A percentile compares a stretch with the other conserved stretches of the same genome.
These are phyloP conservation scores for Hemicentrotus pulcherrimus DNA, from an alignment of 35 echinoderm and acorn worm genomes.

Conservation along the genomic window DNA sequence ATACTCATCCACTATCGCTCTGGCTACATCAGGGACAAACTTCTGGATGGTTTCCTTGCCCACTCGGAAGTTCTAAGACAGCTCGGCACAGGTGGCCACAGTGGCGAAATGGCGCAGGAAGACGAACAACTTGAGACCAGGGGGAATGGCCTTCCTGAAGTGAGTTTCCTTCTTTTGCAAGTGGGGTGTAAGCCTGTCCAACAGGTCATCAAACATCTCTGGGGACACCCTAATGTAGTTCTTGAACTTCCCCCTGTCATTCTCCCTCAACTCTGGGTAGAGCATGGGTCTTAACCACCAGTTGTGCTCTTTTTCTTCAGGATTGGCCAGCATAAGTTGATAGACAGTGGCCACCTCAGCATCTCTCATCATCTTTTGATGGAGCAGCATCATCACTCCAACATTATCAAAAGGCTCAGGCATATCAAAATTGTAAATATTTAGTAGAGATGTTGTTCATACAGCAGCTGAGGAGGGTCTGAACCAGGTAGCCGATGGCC, in stretches of 20 bases:
- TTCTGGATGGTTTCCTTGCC: slow-evolving; percentile 36
- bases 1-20: slow-evolving; percentile 33
- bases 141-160: slow-evolving; percentile 27
- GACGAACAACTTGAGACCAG: slow-evolving; percentile 19
- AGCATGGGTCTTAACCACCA: no score
- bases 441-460: slow-evolving; percentile 42
- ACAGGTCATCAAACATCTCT: slow-evolving; percentile 22
- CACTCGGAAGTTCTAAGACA: slow-evolving; percentile 21
- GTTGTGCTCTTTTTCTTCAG: slow-evolving; percentile 31
- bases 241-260: slow-evolving; percentile 23
- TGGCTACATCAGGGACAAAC: slow-evolving; percentile 29
- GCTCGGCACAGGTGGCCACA: slow-evolving; percentile 17
- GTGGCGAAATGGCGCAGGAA: slow-evolving; percentile 20
- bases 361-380: slow-evolving; percentile 27
- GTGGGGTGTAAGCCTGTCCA: slow-evolving; percentile 26
- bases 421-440: slow-evolving; percentile 50
- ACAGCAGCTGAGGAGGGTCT: slow-evolving; percentile 12
- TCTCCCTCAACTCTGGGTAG: slow-evolving; percentile 30
- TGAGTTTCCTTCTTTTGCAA: slow-evolving; percentile 14
- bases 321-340: slow-evolving; percentile 26
- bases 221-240: slow-evolving; percentile 16
- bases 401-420: slow-evolving; percentile 23
- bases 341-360: slow-evolving; percentile 27
- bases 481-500: no score
- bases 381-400: slow-evolving; percentile 35